These are phyloP conservation scores for Stenodema calcarata DNA, from an alignment of 2,888 invertebrate species.

Conservation along the genomic window DNA sequence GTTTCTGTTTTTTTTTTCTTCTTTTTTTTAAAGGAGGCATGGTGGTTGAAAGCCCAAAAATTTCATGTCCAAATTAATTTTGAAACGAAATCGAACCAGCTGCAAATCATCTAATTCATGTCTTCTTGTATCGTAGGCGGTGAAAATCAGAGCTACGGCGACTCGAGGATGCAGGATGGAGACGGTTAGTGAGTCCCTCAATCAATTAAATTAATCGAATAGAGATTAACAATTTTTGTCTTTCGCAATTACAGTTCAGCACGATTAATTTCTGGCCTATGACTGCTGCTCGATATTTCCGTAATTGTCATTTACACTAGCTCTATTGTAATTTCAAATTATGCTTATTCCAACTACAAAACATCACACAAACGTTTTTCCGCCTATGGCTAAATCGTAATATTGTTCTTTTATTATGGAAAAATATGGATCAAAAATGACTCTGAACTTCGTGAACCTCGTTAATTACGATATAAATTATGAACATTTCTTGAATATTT, in stretches of 20 bases:
- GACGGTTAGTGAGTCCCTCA: conserved; percentile 45
- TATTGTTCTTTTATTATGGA: too few species aligned
- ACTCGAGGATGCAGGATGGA: conserved; percentile 40
- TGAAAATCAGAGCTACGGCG: conserved; percentile 43
- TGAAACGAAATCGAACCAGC: conserved; percentile 3
- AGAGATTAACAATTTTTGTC: not conserved
- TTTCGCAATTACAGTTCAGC: not conserved
- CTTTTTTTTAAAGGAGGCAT: not conserved
- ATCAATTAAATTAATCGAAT: conserved; percentile 24
- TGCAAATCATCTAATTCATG: conserved; percentile 39
- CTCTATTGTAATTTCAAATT: not conserved
- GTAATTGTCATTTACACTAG: not conserved
- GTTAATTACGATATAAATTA: too few species aligned
- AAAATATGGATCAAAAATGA: too few species aligned
- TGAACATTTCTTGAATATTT: too few species aligned
- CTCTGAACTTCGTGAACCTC: too few species aligned
- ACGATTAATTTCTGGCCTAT: not conserved
- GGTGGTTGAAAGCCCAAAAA: conserved; percentile 20
- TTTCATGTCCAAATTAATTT: conserved; percentile 31
- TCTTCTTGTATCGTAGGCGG: conserved; percentile 44
- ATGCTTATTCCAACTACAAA: not conserved
- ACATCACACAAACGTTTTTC: not conserved
- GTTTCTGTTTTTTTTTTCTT: not conserved
- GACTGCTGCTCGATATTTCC: not conserved
- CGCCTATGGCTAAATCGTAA: too few species aligned